These are phyloP conservation scores for Drosophila serrata DNA, from an alignment of 1,140 invertebrate species.

Conservation along the genomic window DNA sequence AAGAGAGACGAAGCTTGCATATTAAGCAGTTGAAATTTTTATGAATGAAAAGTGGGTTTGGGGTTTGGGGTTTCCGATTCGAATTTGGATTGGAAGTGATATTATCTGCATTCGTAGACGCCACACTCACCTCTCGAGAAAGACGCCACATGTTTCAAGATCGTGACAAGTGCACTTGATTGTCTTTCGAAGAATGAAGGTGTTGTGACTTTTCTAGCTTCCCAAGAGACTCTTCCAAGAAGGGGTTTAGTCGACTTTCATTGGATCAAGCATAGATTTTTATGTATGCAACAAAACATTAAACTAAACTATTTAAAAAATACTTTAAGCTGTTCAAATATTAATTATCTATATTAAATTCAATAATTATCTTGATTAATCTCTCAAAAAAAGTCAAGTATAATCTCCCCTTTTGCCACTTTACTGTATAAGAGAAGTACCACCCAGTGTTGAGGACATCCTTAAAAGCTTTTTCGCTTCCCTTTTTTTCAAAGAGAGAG, in stretches of 20 bases:
- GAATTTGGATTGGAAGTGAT: constrained; percentile 22
- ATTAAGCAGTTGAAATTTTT: constrained; percentile 31
- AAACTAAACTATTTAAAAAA: neutral
- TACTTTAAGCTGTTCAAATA: neutral
- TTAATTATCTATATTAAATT: neutral
- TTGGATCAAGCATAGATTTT: no score
- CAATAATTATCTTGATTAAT: neutral
- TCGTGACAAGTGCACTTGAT: constrained; percentile 44
- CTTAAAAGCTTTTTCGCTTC: constrained; percentile 24
- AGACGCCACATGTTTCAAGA: neutral
- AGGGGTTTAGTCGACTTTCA: constrained; percentile 18
- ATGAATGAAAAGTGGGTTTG: constrained; percentile 22
- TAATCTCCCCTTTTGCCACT: constrained; percentile 6
- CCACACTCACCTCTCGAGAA: constrained; percentile 8
- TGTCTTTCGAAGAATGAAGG: constrained; percentile 1
- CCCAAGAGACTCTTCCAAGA: constrained; percentile 17
- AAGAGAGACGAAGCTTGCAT: constrained; percentile 17
- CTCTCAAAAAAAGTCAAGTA: neutral
- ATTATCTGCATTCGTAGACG: constrained; percentile 32
- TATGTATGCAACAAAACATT: no score
- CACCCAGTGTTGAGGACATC: constrained; percentile 33
- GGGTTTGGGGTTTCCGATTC: neutral
- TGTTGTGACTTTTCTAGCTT: neutral
- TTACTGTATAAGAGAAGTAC: constrained; percentile 3
- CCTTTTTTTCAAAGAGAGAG: neutral